These are phyloP conservation scores for Belonocnema kinseyi DNA, from an alignment of 1,140 invertebrate genomes.

Conservation along the genomic window DNA sequence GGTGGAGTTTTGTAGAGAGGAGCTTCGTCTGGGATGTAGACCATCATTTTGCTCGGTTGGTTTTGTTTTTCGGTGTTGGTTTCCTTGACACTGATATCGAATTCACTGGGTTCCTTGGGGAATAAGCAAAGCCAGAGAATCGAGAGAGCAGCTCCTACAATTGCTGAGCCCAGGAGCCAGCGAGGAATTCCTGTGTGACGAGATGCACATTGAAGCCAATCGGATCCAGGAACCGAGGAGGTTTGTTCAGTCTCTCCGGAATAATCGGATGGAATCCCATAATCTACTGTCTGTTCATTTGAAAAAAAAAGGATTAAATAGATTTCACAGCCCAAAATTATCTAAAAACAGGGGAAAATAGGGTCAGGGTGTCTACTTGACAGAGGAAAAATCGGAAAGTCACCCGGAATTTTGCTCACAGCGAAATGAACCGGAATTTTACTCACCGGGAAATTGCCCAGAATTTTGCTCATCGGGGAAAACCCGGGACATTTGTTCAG, in stretches of 20 bases:
- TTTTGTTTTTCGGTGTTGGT: conserved; percentile 42
- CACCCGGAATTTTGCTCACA: too few relatives aligned
- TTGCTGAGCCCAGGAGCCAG: conserved; percentile 72
- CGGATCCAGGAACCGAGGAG: conserved; percentile 54
- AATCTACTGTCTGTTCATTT: conserved; percentile 58
- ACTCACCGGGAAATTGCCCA: too few relatives aligned
- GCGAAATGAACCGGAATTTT: too few relatives aligned
- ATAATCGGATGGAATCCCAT: conserved; percentile 61
- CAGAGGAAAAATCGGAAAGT: too few relatives aligned
- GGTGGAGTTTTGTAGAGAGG: conserved; percentile 58
- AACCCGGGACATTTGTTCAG: too few relatives aligned
- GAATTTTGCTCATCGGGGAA: too few relatives aligned
- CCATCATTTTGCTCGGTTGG: conserved; percentile 47
- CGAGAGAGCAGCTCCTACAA: conserved; percentile 71
- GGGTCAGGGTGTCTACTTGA: too few relatives aligned
- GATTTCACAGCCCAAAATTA: too few relatives aligned
- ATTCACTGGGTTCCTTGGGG: conserved; percentile 54
- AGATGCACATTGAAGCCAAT: conserved; percentile 77
- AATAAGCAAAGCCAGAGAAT: conserved; percentile 76
- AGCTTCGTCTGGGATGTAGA: conserved; percentile 58
- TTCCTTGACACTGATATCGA: conserved; percentile 39
- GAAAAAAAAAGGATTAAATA: background rate
- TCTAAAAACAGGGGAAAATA: too few relatives aligned
- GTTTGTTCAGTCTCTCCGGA: conserved; percentile 60
- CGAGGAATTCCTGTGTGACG: conserved; percentile 76